Evolutionary conservation across 2,113 vertebrate species (phyloP).

Genomic region (Enhydra lutris): DNA sequence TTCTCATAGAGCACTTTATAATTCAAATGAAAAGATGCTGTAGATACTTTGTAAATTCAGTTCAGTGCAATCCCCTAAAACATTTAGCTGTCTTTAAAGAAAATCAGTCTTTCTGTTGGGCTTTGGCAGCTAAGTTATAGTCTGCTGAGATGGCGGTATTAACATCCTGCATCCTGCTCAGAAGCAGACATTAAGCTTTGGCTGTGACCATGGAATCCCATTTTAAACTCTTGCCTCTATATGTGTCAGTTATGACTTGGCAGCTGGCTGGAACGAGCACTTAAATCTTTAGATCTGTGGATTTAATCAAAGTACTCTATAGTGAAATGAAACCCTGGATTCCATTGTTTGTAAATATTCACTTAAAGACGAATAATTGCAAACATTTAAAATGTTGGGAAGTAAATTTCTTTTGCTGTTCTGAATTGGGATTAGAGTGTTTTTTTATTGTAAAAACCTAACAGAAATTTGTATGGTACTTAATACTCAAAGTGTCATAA

Average conservation of each 20-base stretch:
- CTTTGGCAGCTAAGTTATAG: slow-evolving; percentile 35
- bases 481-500: not conserved
- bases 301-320: slow-evolving; percentile 58
- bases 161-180: not conserved
- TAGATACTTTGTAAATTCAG: slow-evolving; percentile 41
- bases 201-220: slow-evolving; percentile 18
- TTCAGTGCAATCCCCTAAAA: slow-evolving; percentile 14
- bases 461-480: not conserved
- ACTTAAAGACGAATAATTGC: slow-evolving; percentile 35
- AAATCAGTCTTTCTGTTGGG: slow-evolving; percentile 46
- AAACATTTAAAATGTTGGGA: not conserved
- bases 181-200: slow-evolving; percentile 15
- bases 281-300: slow-evolving; percentile 56
- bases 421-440: slow-evolving; percentile 14
- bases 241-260: slow-evolving; percentile 35
- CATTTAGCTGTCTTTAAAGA: slow-evolving; percentile 54
- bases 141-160: slow-evolving; percentile 71
- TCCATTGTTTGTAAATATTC: slow-evolving; percentile 7
- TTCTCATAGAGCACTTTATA: slow-evolving; percentile 51
- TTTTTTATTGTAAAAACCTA: not conserved
- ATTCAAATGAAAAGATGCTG: slow-evolving; percentile 35
- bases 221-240: slow-evolving; percentile 45
- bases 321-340: not conserved
- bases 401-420: not conserved
- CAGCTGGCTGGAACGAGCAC: slow-evolving; percentile 46